Percentiles rank a stretch among this genome's conserved stretches.
These are phyloP conservation scores for Thamnophis sirtalis DNA, from an alignment of 2,113 vertebrate species.

Conservation along the genomic window DNA sequence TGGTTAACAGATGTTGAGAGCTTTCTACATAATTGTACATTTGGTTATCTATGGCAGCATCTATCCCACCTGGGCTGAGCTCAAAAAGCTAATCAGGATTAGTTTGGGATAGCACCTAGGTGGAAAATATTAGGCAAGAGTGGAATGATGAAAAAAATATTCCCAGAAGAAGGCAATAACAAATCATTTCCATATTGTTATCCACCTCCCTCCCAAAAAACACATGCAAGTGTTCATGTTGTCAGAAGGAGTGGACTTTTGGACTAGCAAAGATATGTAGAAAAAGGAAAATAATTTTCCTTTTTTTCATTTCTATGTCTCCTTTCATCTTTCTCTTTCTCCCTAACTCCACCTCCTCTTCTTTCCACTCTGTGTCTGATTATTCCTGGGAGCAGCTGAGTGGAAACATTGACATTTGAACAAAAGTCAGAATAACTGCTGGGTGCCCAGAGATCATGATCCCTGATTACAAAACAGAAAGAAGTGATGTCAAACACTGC, in stretches of 20 bases:
- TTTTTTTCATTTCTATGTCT: background rate
- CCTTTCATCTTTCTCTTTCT: background rate
- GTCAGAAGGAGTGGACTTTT: background rate
- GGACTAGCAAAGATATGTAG: constrained; percentile 28
- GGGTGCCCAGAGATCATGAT: constrained; percentile 25
- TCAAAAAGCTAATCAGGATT: background rate
- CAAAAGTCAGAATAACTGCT: constrained; percentile 19
- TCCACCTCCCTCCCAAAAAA: background rate
- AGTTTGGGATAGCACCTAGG: background rate
- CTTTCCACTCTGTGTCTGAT: background rate
- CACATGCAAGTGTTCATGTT: background rate
- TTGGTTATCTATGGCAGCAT: background rate
- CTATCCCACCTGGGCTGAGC: background rate
- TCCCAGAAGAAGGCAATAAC: background rate
- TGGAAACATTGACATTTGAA: constrained; percentile 23
- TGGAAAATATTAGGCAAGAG: background rate
- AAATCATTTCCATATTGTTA: background rate
- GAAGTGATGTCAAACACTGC: background rate
- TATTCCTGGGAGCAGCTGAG: background rate
- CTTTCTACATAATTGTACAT: constrained; percentile 35
- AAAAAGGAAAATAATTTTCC: background rate
- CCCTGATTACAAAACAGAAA: background rate
- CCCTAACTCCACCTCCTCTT: background rate
- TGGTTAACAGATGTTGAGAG: constrained; percentile 20
- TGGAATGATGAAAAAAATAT: background rate